phyloP scores from a whole-genome alignment of 2,888 invertebrate genomes.

The Microplitis manilae region DNA sequence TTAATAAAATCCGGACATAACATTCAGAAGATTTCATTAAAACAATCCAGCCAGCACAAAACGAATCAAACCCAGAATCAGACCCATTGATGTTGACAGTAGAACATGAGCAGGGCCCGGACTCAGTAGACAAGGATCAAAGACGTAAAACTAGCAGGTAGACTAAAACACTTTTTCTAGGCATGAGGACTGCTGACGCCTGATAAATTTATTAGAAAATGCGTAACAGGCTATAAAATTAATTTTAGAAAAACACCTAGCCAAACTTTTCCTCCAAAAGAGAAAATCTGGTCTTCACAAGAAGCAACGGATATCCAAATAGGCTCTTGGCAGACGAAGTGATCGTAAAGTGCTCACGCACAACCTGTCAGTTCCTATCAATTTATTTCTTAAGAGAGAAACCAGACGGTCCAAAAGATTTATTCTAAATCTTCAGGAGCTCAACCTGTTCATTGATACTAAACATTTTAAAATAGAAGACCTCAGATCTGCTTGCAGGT shows the following conservation, averaged over 20 bases:
- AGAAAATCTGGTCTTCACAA: too few species aligned
- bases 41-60: slow-evolving; percentile 22
- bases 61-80: slow-evolving; percentile 6
- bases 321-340: not conserved
- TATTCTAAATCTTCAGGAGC: slow-evolving; percentile 6
- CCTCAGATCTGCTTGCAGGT: not conserved
- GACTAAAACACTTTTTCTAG: not conserved
- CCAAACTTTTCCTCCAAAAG: too few species aligned
- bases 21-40: slow-evolving; percentile 15
- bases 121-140: too few species aligned
- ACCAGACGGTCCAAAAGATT: slow-evolving; percentile 3
- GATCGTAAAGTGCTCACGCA: not conserved
- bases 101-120: slow-evolving; percentile 4
- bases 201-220: too few species aligned
- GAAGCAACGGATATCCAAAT: too few species aligned
- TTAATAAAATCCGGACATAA: too few species aligned
- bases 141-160: slow-evolving; percentile 27
- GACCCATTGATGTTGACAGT: slow-evolving; percentile 17
- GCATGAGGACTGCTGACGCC: too few species aligned
- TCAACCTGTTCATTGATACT: not conserved
- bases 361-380: not conserved
- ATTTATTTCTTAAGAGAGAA: not conserved
- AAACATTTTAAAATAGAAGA: slow-evolving; percentile 2
- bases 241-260: not conserved
- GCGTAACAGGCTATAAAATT: too few species aligned